Conservation (phyloP, 30 jellyfish, hydroid and myxozoan genomes). For the Aurelia sp. region DNA sequence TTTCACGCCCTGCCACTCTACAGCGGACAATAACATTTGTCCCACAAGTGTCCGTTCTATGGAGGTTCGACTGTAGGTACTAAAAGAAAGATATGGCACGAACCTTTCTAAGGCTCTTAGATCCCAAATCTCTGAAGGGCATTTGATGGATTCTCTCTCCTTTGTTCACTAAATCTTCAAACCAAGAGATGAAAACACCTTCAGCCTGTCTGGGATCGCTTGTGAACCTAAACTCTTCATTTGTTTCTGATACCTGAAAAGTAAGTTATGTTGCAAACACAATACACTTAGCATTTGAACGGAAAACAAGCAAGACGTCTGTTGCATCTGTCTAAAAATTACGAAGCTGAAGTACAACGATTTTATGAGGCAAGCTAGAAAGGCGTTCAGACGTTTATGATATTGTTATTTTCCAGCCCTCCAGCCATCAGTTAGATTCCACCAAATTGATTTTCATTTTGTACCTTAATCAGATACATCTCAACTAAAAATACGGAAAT, state of each 20-base stretch:
- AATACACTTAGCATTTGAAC: not conserved
- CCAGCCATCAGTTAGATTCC: no score
- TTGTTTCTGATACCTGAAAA: not conserved
- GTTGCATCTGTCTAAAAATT: not conserved
- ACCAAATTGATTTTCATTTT: no score
- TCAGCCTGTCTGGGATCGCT: slow-evolving; percentile 59
- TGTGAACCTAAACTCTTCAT: slow-evolving; percentile 46
- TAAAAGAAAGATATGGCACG: not conserved
- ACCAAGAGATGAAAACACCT: slow-evolving; percentile 44
- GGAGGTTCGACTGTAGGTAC: not conserved
- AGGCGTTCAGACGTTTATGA: no score
- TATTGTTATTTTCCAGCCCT: no score
- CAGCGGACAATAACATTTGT: no score
- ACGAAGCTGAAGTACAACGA: no score
- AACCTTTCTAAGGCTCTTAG: slow-evolving; percentile 32
- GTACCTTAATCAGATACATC: no score
- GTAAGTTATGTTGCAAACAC: no score
- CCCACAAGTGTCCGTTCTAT: no score
- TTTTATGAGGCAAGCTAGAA: no score
- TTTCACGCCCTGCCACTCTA: no score
- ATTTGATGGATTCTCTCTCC: slow-evolving; percentile 13
- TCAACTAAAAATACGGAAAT: no score
- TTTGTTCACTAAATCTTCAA: not conserved
- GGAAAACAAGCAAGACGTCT: not conserved
- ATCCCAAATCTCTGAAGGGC: slow-evolving; percentile 33